Evolutionary conservation across 2,888 invertebrate genomes (phyloP), one percentile per base, ranked within the genome.

Genomic region (Drosophila heteroneura): DNA sequence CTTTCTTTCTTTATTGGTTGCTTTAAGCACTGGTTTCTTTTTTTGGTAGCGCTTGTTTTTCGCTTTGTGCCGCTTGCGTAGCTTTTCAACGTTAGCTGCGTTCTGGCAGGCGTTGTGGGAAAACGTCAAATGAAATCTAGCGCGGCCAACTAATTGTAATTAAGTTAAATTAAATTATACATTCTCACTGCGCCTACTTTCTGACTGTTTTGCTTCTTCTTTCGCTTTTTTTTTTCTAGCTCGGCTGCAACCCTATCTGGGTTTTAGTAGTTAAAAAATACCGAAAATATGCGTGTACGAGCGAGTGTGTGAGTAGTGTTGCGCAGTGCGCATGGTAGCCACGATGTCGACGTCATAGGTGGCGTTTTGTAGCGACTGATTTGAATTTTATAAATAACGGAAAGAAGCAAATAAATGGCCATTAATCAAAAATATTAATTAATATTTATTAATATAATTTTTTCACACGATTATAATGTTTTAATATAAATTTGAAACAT

Each of bases 131-230:
- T 87, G 67, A 64, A 51, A 81, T 81, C 72, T 84, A 74, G 79
- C 59, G 70, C 87, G 66, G 70, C 79, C 85, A 89, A 84, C 85
- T 89, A 77, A 77, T 79, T 88, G 73, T 85, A 90, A 90, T 90
- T 90, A 74, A 79, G 74, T 81, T 76, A 81, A 88, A 86, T 90
- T 86, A 88, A 90, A 88, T 88, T 86, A 90, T 85, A 90, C 78
- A 87, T 86, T 81, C 70, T 83, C 77, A 78, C 88, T 82, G 79
- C 62, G 82, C 82, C 89, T 87, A 83, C 90, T 89, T 61, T 39
- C 41, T 68, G 61, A 62, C 81, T 76, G 71, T 79, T 71, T 64
- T 76, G 72, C 64, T 72, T 79, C 39, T 72, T 76, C 56, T 54
- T 70, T 65, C 71, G 56, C 58, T 41, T 56, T 52, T 44, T n/a